Evolutionary conservation across 2,797 vertebrate genomes (phyloP).

Genomic region (Microctenopoma stevenorrisi): DNA sequence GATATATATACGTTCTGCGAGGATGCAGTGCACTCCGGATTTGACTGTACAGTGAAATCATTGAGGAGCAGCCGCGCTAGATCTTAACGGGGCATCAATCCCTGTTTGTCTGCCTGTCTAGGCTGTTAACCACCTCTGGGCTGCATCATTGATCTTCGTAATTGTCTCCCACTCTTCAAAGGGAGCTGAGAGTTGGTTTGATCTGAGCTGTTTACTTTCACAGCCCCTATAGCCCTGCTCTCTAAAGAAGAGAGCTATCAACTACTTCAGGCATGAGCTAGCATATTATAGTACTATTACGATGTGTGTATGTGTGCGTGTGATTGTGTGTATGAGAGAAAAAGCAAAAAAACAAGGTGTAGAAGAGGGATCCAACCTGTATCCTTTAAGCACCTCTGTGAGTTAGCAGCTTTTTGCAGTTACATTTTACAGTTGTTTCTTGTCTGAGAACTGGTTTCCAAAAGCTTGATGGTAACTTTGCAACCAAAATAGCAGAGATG

Average conservation of each 20-base stretch:
- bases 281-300: slow-evolving; percentile 72
- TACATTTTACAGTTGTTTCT: slow-evolving; percentile 37
- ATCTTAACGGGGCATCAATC: slow-evolving; percentile 71
- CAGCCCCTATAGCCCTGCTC: slow-evolving; percentile 70
- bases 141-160: slow-evolving; percentile 80
- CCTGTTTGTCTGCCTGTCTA: slow-evolving; percentile 75
- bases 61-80: slow-evolving; percentile 53
- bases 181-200: slow-evolving; percentile 77
- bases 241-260: slow-evolving; percentile 77
- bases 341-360: not conserved
- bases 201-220: slow-evolving; percentile 82
- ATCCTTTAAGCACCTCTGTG: slow-evolving; percentile 58
- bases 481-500: not conserved
- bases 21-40: slow-evolving; percentile 11
- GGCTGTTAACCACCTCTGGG: slow-evolving; percentile 80
- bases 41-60: slow-evolving; percentile 38
- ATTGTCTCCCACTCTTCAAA: slow-evolving; percentile 82
- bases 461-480: slow-evolving; percentile 1
- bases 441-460: slow-evolving; percentile 9
- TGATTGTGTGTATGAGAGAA: slow-evolving; percentile 11
- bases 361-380: slow-evolving; percentile 43
- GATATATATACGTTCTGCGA: slow-evolving; percentile 35
- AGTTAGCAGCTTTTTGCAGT: slow-evolving; percentile 57
- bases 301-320: slow-evolving; percentile 13
- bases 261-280: slow-evolving; percentile 78